Base-by-base conservation (phyloP, 2,888 invertebrate genomes). In the Drosophila mettleri region DNA sequence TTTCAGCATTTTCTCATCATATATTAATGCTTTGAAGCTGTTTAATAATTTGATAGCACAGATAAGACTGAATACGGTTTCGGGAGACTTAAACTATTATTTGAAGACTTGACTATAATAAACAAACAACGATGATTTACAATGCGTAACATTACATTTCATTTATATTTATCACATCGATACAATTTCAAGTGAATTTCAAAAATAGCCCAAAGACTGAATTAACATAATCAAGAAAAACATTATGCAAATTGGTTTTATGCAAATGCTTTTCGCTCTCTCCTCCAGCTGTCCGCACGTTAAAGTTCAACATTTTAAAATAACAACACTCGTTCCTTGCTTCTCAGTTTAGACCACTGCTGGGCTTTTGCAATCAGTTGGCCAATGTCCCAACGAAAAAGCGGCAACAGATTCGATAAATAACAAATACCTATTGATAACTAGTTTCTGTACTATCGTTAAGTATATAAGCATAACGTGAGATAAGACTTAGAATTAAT, bases 1-100 rank as follows among this genome's bases (percentile, higher is more conserved):
- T 57, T 63, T 41, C 43, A 53, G 63, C 41, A 57, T 64, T 62
- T 55, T 55, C 38, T 64, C 57, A 73, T 80, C 69, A 67, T 76
- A 69, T 68, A 9, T 27, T 41, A 39, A 63, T 27, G 51, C 34
- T n/a, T 27, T 7, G 14, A 49, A 31, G 39, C 48, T 65, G 5
- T 7, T 60, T 18, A 14, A 60, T 34, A 43, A 49, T 65, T 62
- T 33, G 20, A 39, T 48, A 16, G 16, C 22, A 16, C n/a, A 24
- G 7, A 24, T 61, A 20, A n/a, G n/a, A 7, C 36, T 5, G 31
- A 18, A 1, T 4, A 18, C 12, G 24, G 34, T 51, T 36, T 27
- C 1, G 18, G 5, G 4, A 22, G 16, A 22, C 12, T 8, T 12
- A 18, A 20, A 18, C 14, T 31, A 14, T 14, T 31, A 2, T 31